phyloP scores from a whole-genome alignment of 2,113 vertebrate species.

The Guaruba guarouba region DNA sequence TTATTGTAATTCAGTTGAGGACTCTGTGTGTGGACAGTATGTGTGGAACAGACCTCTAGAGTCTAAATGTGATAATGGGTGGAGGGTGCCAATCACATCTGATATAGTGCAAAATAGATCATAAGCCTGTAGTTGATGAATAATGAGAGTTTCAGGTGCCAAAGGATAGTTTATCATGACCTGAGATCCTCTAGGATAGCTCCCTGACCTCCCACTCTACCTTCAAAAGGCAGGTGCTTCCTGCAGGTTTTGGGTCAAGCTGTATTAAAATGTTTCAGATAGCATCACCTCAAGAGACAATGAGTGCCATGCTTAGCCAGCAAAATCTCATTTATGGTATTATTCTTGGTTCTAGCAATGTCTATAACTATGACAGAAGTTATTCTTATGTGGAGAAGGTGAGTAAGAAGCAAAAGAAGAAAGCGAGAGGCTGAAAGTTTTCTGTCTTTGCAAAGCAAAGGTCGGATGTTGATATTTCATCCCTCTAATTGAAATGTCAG shows the following conservation, averaged over 20 bases:
- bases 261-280: not conserved
- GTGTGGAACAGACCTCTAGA: not conserved
- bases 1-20: not conserved
- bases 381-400: not conserved
- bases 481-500: constrained; percentile 55
- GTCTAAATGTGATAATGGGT: not conserved
- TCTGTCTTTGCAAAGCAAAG: constrained; percentile 1
- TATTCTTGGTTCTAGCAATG: not conserved
- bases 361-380: not conserved
- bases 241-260: not conserved
- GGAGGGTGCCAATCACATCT: not conserved
- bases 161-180: not conserved
- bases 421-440: not conserved
- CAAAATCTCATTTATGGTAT: not conserved
- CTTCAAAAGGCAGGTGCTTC: not conserved
- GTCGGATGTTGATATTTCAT: not conserved
- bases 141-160: not conserved
- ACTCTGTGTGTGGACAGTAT: not conserved
- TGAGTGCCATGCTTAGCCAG: not conserved
- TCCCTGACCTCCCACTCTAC: not conserved
- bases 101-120: not conserved
- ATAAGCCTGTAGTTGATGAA: not conserved
- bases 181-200: not conserved
- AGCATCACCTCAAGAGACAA: not conserved
- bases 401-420: not conserved